A percentile compares a stretch with the other conserved stretches of the same genome.
These are phyloP conservation scores for Crotalus viridis DNA, from an alignment of 2,113 vertebrate genomes.

Conservation along the genomic window DNA sequence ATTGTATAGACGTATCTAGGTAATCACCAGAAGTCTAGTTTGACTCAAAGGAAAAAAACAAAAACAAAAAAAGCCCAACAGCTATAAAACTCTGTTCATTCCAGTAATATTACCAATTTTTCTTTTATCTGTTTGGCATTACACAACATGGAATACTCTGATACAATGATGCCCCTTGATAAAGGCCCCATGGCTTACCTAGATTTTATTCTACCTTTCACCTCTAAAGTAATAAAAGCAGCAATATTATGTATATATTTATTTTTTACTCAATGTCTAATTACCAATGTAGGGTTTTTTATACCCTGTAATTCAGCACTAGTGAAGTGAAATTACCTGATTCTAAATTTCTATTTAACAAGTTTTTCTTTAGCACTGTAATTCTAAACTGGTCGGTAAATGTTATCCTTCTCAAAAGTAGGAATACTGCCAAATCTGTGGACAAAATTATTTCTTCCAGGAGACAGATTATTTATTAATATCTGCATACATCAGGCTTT, in stretches of 20 bases:
- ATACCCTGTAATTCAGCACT: background rate
- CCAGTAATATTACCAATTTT: background rate
- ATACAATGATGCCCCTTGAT: background rate
- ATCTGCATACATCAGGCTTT: slow-evolving; percentile 24
- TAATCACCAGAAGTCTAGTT: background rate
- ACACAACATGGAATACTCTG: background rate
- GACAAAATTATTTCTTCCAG: slow-evolving; percentile 39
- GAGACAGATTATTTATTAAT: slow-evolving; percentile 41
- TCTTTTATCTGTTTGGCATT: background rate
- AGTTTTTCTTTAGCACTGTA: background rate
- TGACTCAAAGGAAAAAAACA: background rate
- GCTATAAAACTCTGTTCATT: background rate
- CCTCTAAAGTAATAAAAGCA: background rate
- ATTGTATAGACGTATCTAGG: background rate
- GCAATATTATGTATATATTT: background rate
- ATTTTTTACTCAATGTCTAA: background rate
- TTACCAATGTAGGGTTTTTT: background rate
- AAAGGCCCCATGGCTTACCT: background rate
- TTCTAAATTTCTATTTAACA: background rate
- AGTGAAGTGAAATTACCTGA: slow-evolving; percentile 4
- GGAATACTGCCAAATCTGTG: slow-evolving; percentile 33
- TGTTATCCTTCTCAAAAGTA: slow-evolving; percentile 25
- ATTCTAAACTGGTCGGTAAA: slow-evolving; percentile 20
- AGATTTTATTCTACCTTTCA: background rate
- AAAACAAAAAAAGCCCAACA: background rate